Conservation (phyloP, 2,888 invertebrate species). For the Bellardia bayeri region DNA sequence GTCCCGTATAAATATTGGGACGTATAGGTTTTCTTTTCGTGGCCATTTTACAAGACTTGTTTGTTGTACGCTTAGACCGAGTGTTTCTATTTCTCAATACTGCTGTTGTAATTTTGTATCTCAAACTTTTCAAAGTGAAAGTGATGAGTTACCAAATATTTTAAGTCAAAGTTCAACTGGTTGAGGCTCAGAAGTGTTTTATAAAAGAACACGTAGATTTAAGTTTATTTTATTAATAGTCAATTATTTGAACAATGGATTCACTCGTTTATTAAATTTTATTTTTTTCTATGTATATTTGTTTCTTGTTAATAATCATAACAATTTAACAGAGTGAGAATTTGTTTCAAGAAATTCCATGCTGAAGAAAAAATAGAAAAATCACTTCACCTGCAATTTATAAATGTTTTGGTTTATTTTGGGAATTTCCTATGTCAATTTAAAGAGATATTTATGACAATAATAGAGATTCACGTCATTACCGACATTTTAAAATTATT, state of each 20-base stretch:
- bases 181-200: constrained; percentile 22
- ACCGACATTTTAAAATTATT: constrained; percentile 5
- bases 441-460: constrained; percentile 54
- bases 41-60: constrained; percentile 79
- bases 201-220: not conserved
- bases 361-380: constrained; percentile 67
- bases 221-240: not conserved
- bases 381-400: constrained; percentile 70
- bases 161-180: constrained; percentile 74
- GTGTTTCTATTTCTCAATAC: not conserved
- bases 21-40: constrained; percentile 84
- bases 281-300: not conserved
- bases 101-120: not conserved
- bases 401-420: constrained; percentile 68
- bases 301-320: constrained; percentile 4
- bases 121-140: constrained; percentile 34
- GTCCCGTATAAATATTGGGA: constrained; percentile 75
- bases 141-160: constrained; percentile 21
- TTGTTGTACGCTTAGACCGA: not conserved
- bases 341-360: constrained; percentile 15
- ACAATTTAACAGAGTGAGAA: constrained; percentile 24
- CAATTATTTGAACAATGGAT: not conserved
- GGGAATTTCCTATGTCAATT: constrained; percentile 66
- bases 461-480: not conserved
- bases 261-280: not conserved